phyloP scores from a whole-genome alignment of 2,797 vertebrate species.

The Scomberomorus guttatus region DNA sequence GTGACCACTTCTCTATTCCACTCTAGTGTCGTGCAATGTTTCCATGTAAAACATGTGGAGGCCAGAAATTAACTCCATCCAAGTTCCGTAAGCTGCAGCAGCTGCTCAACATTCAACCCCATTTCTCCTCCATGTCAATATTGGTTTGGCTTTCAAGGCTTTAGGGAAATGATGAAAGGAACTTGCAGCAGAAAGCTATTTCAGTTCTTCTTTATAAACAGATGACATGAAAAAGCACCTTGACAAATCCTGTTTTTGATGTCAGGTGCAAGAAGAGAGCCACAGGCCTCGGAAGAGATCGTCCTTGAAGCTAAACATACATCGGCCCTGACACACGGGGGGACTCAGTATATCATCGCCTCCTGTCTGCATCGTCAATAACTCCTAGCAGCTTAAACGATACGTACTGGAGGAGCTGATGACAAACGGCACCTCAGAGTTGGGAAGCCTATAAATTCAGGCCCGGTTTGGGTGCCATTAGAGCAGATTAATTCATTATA shows the following conservation, averaged over 20 bases:
- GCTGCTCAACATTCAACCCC: conserved; percentile 21
- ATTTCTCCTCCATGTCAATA: conserved; percentile 2
- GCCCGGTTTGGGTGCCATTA: background rate
- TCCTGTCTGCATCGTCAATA: conserved; percentile 46
- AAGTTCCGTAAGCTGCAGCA: conserved; percentile 4
- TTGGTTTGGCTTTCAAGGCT: conserved; percentile 15
- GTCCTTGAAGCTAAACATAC: conserved; percentile 38
- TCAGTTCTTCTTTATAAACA: conserved; percentile 4
- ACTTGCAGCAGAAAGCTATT: conserved; percentile 6
- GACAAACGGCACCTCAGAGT: conserved; percentile 38
- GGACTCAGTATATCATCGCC: conserved; percentile 40
- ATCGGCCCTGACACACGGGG: conserved; percentile 10
- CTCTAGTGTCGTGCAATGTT: conserved; percentile 7
- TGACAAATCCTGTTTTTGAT: conserved; percentile 29
- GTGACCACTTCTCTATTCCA: conserved; percentile 55
- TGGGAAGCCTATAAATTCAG: conserved; percentile 47
- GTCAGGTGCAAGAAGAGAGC: background rate
- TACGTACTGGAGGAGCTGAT: conserved; percentile 7
- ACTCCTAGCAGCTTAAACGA: conserved; percentile 16
- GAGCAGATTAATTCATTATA: conserved; percentile 32
- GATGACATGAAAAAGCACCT: background rate
- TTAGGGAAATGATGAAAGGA: conserved; percentile 17
- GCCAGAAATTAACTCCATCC: background rate
- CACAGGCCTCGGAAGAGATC: background rate
- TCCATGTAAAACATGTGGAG: conserved; percentile 24